These are phyloP conservation scores for Spialia ferax DNA, from an alignment of 2,888 invertebrate species.

Conservation along the genomic window DNA sequence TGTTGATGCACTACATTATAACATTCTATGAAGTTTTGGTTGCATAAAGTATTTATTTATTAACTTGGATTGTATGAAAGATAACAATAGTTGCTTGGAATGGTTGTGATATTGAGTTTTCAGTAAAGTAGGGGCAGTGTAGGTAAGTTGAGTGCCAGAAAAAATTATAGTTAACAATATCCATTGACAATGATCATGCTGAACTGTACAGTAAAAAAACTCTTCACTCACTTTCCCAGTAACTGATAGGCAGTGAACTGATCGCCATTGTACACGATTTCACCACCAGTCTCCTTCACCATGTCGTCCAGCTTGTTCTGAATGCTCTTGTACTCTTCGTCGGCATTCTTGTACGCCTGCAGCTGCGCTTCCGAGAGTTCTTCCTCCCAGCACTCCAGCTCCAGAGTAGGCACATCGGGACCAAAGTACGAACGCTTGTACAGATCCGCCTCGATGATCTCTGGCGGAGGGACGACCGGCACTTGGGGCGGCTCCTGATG, in stretches of 20 bases:
- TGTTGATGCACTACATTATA: no score
- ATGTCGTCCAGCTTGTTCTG: slow-evolving; percentile 87
- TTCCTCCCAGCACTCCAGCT: slow-evolving; percentile 91
- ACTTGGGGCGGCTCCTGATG: slow-evolving; percentile 48
- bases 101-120: no score
- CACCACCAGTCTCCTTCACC: slow-evolving; percentile 86
- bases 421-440: slow-evolving; percentile 81
- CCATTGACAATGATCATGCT: no score
- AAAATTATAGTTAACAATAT: no score
- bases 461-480: slow-evolving; percentile 71
- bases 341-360: slow-evolving; percentile 87
- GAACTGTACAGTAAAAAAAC: no score
- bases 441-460: slow-evolving; percentile 79
- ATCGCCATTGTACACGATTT: slow-evolving; percentile 89
- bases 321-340: slow-evolving; percentile 89
- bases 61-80: no score
- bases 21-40: no score
- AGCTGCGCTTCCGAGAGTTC: slow-evolving; percentile 89
- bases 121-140: no score
- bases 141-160: no score
- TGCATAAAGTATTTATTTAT: no score
- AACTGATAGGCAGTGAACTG: slow-evolving; percentile 89
- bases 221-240: slow-evolving; percentile 82
- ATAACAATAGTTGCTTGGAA: no score
- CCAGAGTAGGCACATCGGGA: slow-evolving; percentile 85